Evolutionary conservation across 2,113 vertebrate species (phyloP), one percentile per base, ranked within the genome.

Genomic region (Laterallus jamaicensis): DNA sequence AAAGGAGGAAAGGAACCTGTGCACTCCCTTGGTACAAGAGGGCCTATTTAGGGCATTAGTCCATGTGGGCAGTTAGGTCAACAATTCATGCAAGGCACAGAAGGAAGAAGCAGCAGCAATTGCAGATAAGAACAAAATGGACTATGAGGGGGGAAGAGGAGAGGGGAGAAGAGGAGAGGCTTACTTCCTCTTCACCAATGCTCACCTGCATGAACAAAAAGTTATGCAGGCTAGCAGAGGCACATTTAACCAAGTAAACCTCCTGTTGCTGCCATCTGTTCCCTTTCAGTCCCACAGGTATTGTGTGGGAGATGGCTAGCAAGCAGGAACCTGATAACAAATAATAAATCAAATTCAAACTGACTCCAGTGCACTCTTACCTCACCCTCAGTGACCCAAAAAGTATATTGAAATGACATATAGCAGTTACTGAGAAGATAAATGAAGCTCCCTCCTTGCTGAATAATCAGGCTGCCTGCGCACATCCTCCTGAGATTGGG

Each of bases 251-350:
- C 11, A 82, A 24, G 44, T 54, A 44, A 90, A 50, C 15, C 9
- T 88, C 52, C 66, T 50, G 10, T 59, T 79, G 25, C 18, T 91
- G n/a, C 75, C 76, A 80, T 68, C 60, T 88, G 75, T 85, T 93
- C 44, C 52, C 22, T 81, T 29, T 69, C n/a, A 66, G 44, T 74
- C 66, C 56, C 66, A 55, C 21, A 18, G 18, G 18, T 86, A 71
- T 28, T n/a, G 58, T 21, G 31, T 67, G 91, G 67, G 42, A 54
- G 40, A 13, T 20, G 24, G 28, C 21, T 67, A 31, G 42, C 31
- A 69, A 73, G 31, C 26, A 49, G 70, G 58, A 86, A 55, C 63
- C 40, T 11, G 5, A 59, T 68, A 87, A 66, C 25, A 64, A 82
- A 28, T 44, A 52, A 70, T 58, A 70, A 88, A 90, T 59, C 32